phyloP scores from a whole-genome alignment of 2,888 invertebrate genomes.

The Siphlonurus alternatus region DNA sequence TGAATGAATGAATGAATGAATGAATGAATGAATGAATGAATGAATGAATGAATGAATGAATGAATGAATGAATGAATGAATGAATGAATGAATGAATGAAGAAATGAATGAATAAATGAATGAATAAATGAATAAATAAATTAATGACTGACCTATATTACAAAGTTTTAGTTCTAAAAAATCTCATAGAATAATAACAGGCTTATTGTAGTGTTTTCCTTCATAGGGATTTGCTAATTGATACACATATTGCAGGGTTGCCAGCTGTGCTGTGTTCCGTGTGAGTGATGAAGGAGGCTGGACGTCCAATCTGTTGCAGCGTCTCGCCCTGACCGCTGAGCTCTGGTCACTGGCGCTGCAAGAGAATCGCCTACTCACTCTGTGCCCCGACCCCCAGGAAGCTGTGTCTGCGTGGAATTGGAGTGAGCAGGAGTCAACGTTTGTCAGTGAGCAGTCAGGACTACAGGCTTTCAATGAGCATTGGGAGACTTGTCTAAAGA shows the following conservation, averaged over 20 bases:
- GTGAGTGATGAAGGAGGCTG: background rate
- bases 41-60: no score
- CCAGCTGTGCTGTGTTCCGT: background rate
- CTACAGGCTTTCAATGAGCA: background rate
- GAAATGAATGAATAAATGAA: no score
- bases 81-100: no score
- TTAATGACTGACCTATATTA: no score
- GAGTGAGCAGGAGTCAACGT: background rate
- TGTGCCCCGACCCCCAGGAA: background rate
- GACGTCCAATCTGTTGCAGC: background rate
- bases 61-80: no score
- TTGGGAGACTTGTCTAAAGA: background rate
- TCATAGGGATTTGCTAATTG: no score
- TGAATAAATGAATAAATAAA: no score
- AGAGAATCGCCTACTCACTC: background rate
- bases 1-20: no score
- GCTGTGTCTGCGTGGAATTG: background rate
- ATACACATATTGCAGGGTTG: background rate
- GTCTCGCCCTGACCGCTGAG: background rate
- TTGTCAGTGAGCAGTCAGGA: background rate
- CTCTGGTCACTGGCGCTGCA: background rate
- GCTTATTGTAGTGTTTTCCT: no score
- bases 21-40: no score
- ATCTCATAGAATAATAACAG: no score
- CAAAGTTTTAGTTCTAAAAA: no score